These are phyloP conservation scores for Hemibagrus wyckioides DNA, from an alignment of 2,113 vertebrate genomes.

Conservation along the genomic window DNA sequence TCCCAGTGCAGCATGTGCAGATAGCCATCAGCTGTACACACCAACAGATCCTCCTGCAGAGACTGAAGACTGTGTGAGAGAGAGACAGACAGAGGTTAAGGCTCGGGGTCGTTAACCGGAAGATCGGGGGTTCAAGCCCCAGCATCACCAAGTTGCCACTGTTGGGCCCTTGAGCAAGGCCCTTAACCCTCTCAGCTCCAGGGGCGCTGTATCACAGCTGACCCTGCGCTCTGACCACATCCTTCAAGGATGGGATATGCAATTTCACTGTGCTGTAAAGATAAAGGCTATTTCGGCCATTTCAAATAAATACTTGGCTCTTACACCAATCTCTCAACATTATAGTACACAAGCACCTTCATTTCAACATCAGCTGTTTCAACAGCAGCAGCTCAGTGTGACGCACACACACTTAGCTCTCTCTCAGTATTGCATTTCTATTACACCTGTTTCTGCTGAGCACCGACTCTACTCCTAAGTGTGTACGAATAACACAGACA, in stretches of 20 bases:
- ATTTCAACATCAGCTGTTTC: neutral
- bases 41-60: slow-evolving; percentile 88
- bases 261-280: too few relatives aligned
- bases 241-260: too few relatives aligned
- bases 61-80: slow-evolving; percentile 83
- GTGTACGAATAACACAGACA: too few relatives aligned
- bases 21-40: slow-evolving; percentile 90
- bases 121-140: too few relatives aligned
- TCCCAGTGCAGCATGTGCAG: slow-evolving; percentile 97
- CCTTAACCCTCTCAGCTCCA: too few relatives aligned
- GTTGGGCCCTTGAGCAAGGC: too few relatives aligned
- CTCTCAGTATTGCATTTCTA: neutral
- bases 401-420: neutral
- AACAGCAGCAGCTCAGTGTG: neutral
- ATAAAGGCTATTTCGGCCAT: too few relatives aligned
- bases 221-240: too few relatives aligned
- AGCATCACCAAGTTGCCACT: too few relatives aligned
- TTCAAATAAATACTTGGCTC: neutral
- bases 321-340: neutral
- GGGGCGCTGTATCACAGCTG: too few relatives aligned
- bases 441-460: neutral
- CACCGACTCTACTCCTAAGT: too few relatives aligned
- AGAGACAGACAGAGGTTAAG: slow-evolving; percentile 26
- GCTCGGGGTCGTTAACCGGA: too few relatives aligned
- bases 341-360: neutral